A percentile compares a stretch with the other conserved stretches of the same genome.
Conservation (phyloP, 2,797 vertebrate genomes). For the Martes flavigula region DNA sequence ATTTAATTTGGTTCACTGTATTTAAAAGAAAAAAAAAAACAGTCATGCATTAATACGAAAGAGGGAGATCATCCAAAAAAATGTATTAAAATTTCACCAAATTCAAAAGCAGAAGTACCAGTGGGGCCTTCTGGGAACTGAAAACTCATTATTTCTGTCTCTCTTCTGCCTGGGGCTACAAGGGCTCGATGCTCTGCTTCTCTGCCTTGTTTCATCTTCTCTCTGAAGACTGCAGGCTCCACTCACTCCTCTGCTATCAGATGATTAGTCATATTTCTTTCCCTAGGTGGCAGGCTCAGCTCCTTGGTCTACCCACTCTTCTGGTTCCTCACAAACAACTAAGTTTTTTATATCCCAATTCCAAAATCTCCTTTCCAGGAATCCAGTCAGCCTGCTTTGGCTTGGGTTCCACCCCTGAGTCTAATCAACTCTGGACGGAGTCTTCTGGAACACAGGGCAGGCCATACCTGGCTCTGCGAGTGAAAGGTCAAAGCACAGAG, state of each 20-base stretch:
- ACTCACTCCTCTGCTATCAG: background rate
- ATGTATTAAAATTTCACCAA: background rate
- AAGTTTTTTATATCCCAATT: background rate
- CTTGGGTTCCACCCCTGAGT: background rate
- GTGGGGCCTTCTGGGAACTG: no score
- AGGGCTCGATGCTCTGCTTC: background rate
- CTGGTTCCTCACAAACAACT: background rate
- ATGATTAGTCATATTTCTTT: background rate
- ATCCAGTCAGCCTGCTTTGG: background rate
- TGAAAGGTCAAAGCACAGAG: background rate
- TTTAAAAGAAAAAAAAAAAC: background rate
- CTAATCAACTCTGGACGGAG: background rate
- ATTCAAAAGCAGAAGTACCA: background rate
- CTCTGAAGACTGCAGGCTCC: background rate
- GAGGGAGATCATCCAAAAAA: background rate
- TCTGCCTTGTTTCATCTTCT: background rate
- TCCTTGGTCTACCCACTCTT: no score
- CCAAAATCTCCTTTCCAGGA: background rate
- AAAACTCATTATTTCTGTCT: background rate
- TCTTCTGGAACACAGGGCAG: background rate
- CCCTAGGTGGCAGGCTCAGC: background rate
- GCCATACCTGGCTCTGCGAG: background rate
- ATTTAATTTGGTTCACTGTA: background rate
- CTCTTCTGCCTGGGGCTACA: fast-evolving
- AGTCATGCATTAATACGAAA: background rate